phyloP scores from a whole-genome alignment of 2,888 invertebrate species.

The Hermodice carunculata region DNA sequence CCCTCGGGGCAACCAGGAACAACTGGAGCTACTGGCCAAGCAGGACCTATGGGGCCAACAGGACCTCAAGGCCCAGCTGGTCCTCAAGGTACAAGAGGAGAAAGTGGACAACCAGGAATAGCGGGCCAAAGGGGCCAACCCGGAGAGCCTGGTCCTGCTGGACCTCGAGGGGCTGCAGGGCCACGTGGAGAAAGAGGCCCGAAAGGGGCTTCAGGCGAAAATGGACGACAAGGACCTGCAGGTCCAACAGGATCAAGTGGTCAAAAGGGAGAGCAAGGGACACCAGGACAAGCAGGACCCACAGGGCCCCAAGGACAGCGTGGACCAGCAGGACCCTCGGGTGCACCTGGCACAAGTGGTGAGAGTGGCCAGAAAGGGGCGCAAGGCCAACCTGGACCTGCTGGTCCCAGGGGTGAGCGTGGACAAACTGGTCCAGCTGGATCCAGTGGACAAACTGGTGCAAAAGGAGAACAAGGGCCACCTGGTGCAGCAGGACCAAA shows the following conservation, averaged over 20 bases:
- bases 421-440: slow-evolving; percentile 21
- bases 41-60: slow-evolving; percentile 3
- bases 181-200: not conserved
- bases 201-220: not conserved
- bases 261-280: slow-evolving; percentile 9
- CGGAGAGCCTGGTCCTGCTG: slow-evolving; percentile 5
- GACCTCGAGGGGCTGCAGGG: not conserved
- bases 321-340: not conserved
- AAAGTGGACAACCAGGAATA: not conserved
- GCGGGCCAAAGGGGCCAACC: too few relatives aligned
- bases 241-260: slow-evolving; percentile 21
- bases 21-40: slow-evolving; percentile 13
- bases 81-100: slow-evolving; percentile 4
- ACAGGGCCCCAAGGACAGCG: slow-evolving; percentile 8
- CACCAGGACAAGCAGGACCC: not conserved
- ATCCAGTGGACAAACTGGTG: slow-evolving; percentile 8
- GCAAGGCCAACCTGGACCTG: slow-evolving; percentile 10
- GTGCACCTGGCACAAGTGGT: not conserved
- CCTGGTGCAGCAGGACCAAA: slow-evolving; percentile 9
- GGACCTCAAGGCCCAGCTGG: slow-evolving; percentile 9
- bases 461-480: slow-evolving; percentile 14
- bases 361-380: not conserved
- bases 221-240: slow-evolving; percentile 19
- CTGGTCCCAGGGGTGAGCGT: slow-evolving; percentile 6
- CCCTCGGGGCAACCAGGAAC: slow-evolving; percentile 11